Evolutionary conservation across 2,888 invertebrate species (phyloP).

Genomic region (Stenodera caucasica): DNA sequence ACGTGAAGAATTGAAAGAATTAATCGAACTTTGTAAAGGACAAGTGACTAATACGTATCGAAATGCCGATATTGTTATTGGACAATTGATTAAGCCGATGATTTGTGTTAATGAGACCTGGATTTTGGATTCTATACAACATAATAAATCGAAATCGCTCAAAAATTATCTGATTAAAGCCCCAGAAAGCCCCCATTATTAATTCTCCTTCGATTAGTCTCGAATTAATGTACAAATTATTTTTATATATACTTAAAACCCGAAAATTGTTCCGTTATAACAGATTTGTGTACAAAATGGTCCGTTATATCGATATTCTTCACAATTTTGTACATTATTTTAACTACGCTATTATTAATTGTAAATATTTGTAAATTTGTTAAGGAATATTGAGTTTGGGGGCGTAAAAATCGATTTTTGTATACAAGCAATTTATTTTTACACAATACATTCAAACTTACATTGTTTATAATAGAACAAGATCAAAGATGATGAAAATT

Average conservation of each 20-base stretch:
- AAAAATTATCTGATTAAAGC: slow-evolving; percentile 51
- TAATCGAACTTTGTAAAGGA: slow-evolving; percentile 63
- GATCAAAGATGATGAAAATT: slow-evolving; percentile 37
- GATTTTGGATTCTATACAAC: slow-evolving; percentile 66
- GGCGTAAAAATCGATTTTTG: slow-evolving; percentile 20
- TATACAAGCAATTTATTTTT: slow-evolving; percentile 56
- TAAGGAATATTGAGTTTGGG: too few species aligned
- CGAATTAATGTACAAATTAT: too few species aligned
- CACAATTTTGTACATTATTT: too few species aligned
- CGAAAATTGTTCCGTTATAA: too few species aligned
- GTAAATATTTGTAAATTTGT: too few species aligned
- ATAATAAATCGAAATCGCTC: slow-evolving; percentile 58
- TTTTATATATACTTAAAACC: too few species aligned
- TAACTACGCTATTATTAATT: too few species aligned
- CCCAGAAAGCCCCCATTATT: neutral
- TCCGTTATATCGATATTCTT: too few species aligned
- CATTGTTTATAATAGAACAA: slow-evolving; percentile 36
- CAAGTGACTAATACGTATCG: slow-evolving; percentile 55
- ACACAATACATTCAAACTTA: slow-evolving; percentile 55
- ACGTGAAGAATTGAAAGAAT: slow-evolving; percentile 59
- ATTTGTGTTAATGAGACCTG: slow-evolving; percentile 62
- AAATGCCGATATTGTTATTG: slow-evolving; percentile 61
- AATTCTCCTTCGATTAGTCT: too few species aligned
- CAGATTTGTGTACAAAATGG: too few species aligned
- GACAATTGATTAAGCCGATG: slow-evolving; percentile 46